phyloP scores from a whole-genome alignment of 1,140 invertebrate genomes.

The Drosophila pseudoobscura region DNA sequence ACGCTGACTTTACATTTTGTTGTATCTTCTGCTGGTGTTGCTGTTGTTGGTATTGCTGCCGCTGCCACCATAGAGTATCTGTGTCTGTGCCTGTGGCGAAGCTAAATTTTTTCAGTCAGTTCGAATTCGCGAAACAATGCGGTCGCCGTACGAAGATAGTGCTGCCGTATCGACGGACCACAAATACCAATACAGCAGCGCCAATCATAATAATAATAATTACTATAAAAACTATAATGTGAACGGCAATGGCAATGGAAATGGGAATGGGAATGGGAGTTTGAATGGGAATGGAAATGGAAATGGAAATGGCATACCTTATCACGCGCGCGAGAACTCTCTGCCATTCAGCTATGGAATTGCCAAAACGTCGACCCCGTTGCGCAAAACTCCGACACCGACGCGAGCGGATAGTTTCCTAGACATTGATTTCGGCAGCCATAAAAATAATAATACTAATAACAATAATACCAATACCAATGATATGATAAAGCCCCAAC shows the following conservation, averaged over 20 bases:
- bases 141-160: constrained; percentile 72
- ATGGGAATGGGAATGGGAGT: constrained; percentile 51
- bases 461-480: constrained; percentile 23
- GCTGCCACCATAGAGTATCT: too few relatives aligned
- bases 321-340: constrained; percentile 90
- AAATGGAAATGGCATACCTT: constrained; percentile 85
- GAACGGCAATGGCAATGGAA: constrained; percentile 59
- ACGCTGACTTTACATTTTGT: constrained; percentile 59
- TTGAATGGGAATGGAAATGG: constrained; percentile 55
- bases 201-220: constrained; percentile 71
- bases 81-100: constrained; percentile 31
- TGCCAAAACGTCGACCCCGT: constrained; percentile 71
- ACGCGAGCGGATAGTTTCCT: constrained; percentile 69
- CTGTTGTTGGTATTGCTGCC: constrained; percentile 36
- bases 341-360: constrained; percentile 91
- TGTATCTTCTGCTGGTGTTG: constrained; percentile 31
- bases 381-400: constrained; percentile 74
- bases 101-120: constrained; percentile 67
- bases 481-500: constrained; percentile 80
- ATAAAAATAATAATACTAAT: constrained; percentile 15
- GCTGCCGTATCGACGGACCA: constrained; percentile 61
- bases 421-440: constrained; percentile 51
- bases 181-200: constrained; percentile 62
- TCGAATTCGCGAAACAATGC: constrained; percentile 79
- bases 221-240: constrained; percentile 66